Percentiles rank a stretch among this genome's conserved stretches.
Conservation (phyloP, 92 coral and sea anemone species). For the Anthopleura xanthogrammica region DNA sequence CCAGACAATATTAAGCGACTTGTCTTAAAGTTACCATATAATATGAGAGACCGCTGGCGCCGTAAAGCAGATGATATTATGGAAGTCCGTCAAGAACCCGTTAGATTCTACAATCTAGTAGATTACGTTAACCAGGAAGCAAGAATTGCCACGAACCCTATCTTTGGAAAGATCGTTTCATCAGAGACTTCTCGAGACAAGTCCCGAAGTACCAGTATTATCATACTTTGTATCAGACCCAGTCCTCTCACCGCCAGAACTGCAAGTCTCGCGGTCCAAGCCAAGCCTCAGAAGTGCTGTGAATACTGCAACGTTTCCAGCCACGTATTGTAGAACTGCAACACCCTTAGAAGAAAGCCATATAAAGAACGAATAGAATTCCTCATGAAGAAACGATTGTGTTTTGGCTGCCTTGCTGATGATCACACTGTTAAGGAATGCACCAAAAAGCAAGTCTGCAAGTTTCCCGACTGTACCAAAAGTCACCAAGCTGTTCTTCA, state of each 20-base stretch:
- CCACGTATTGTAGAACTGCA: slow-evolving; percentile 37
- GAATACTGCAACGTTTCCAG: slow-evolving; percentile 19
- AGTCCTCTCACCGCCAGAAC: background rate
- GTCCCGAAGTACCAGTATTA: background rate
- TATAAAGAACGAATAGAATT: slow-evolving; percentile 37
- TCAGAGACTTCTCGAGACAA: slow-evolving; percentile 1
- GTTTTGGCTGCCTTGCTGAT: slow-evolving; percentile 44
- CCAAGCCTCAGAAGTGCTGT: slow-evolving; percentile 12
- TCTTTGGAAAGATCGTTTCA: slow-evolving; percentile 32
- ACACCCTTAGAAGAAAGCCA: slow-evolving; percentile 30
- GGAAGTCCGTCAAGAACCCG: slow-evolving; percentile 14
- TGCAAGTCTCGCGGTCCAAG: slow-evolving; percentile 22
- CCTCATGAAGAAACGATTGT: slow-evolving; percentile 24
- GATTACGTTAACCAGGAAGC: slow-evolving; percentile 41
- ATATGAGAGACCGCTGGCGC: slow-evolving; percentile 42
- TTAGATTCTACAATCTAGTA: slow-evolving; percentile 25
- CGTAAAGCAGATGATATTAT: slow-evolving; percentile 31
- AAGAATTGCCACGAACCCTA: slow-evolving; percentile 38
- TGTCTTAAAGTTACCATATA: slow-evolving; percentile 29
- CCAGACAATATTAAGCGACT: slow-evolving; percentile 38
- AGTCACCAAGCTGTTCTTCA: slow-evolving; percentile 49
- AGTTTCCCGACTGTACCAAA: slow-evolving; percentile 22
- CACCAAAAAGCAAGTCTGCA: slow-evolving; percentile 19
- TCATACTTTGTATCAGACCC: background rate
- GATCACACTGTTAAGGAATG: slow-evolving; percentile 37